A percentile compares a stretch with the other conserved stretches of the same genome.
Evolutionary conservation across 2,888 invertebrate genomes (phyloP).

Genomic region (Chelonus formosanus): DNA sequence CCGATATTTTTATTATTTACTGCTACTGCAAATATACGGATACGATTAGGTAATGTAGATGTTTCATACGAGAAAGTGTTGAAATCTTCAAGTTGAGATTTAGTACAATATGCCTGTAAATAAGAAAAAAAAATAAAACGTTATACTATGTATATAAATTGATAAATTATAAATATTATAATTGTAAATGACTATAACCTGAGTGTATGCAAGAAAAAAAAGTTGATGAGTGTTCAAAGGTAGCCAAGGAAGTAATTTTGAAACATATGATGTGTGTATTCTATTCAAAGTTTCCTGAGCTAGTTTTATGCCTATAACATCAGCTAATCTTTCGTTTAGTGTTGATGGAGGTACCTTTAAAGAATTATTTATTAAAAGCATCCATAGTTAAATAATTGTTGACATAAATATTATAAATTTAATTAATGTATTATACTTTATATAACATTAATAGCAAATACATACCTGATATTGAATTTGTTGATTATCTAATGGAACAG

Average conservation of each 20-base stretch:
- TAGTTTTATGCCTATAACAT: slow-evolving; percentile 50
- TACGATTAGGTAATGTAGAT: slow-evolving; percentile 46
- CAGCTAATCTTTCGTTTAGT: slow-evolving; percentile 52
- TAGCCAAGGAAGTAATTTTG: slow-evolving; percentile 49
- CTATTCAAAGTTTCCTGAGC: slow-evolving; percentile 53
- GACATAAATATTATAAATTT: slow-evolving; percentile 1
- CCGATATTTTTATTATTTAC: slow-evolving; percentile 43
- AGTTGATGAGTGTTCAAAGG: slow-evolving; percentile 43
- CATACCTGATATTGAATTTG: slow-evolving; percentile 44
- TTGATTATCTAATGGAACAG: slow-evolving; percentile 42
- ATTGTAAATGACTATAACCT: slow-evolving; percentile 40
- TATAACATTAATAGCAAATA: too few species aligned
- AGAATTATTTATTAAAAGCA: slow-evolving; percentile 16
- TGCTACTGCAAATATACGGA: slow-evolving; percentile 45
- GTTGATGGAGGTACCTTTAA: slow-evolving; percentile 46
- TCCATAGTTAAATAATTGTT: background rate
- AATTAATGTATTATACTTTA: slow-evolving; percentile 1
- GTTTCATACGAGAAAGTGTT: slow-evolving; percentile 48
- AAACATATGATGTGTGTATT: slow-evolving; percentile 30
- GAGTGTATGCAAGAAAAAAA: slow-evolving; percentile 53
- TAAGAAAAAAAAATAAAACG: slow-evolving; percentile 8
- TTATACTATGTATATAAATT: background rate
- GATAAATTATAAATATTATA: background rate
- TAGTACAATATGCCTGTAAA: slow-evolving; percentile 53
- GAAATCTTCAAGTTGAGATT: slow-evolving; percentile 48